Evolutionary conservation across 2,888 invertebrate species (phyloP), one percentile per base, ranked within the genome.

Genomic region (Tiliacea citrago): DNA sequence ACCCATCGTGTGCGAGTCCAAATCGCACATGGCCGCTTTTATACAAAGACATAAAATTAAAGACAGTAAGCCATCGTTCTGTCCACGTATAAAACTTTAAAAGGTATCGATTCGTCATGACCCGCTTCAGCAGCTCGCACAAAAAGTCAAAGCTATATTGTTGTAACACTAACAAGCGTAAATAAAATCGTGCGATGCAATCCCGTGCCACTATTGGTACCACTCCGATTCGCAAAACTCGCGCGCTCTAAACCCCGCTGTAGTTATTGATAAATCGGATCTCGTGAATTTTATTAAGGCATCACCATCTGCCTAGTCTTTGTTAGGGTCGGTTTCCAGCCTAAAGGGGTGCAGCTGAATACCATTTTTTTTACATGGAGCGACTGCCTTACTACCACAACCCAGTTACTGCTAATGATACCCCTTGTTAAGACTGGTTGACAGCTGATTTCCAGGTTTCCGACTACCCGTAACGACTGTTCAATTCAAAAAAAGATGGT

Each of bases 91-190:
- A 35, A 24, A 84, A 77, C 51, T 70, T 77, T 65, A 77, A 84
- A 63, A 13, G 9, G 5, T 53, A 77, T 84, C 69, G 74, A 83
- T 83, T 71, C 8, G 1, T 65, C 42, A 57, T 29, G 68, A 62
- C 72, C 51, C 39, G n/a, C n/a, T 73, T 63, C 24, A 53, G 53
- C n/a, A 21, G 13, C 42, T 68, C 53, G 24, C 35, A 69, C 12
- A 12, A 67, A 80, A 69, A 49, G 18, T 58, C 55, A 51, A 42
- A 55, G 10, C 29, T 21, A 47, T 70, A 65, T 71, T 73, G 24
- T 72, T 57, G 21, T 69, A n/a, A 62, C 35, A 69, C 82, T 82
- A 76, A 82, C 61, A 78, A 72, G 45, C 58, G 13, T 51, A 39
- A 69, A 79, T 69, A 69, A 68, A 77, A 66, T 49, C 45, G 42